Evolutionary conservation across 2,888 invertebrate genomes (phyloP), one percentile per base, ranked within the genome.

Genomic region (Branchellion lobata): DNA sequence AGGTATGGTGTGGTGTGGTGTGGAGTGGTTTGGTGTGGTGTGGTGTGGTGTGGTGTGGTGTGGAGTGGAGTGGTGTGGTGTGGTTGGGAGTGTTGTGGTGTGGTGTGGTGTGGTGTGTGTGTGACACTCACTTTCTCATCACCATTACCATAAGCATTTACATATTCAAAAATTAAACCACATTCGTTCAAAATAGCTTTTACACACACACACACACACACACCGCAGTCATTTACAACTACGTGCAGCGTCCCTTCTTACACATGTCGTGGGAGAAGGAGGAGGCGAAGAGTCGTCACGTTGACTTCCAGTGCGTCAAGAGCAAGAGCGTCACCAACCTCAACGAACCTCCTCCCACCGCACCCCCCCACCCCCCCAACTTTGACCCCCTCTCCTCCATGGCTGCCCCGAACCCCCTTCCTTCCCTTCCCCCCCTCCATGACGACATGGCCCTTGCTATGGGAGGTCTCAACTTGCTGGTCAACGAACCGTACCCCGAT

Each of bases 201-300:
- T n/a, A n/a, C n/a, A n/a, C n/a, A n/a, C n/a, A n/a, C n/a, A n/a
- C n/a, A n/a, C n/a, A n/a, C n/a, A n/a, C n/a, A n/a, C n/a, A n/a
- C n/a, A n/a, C n/a, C 81, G 11, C 84, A 89, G 95, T 98, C 0
- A 97, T 99, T 83, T 99, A 99, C 90, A 99, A 98, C 89, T 99
- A 99, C 88, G 98, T 99, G 0, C 99, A 99, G 87, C 90, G 99
- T 0, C 99, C 99, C 0, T 99, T 99, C 88, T 94, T 99, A 78
- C 96, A 97, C 86, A 95, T 96, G 94, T 96, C 96, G 0, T 99
- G 99, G 99, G 99, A 99, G 87, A 99, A 99, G 85, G 99, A 99
- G 86, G 99, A 99, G 85, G 98, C 97, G 0, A 96, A 97, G 86
- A 96, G 95, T 85, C 92, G 99, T 0, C 99, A 99, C 86, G 99